These are phyloP conservation scores for Etheostoma perlongum DNA, from an alignment of 2,797 vertebrate genomes.

Conservation along the genomic window DNA sequence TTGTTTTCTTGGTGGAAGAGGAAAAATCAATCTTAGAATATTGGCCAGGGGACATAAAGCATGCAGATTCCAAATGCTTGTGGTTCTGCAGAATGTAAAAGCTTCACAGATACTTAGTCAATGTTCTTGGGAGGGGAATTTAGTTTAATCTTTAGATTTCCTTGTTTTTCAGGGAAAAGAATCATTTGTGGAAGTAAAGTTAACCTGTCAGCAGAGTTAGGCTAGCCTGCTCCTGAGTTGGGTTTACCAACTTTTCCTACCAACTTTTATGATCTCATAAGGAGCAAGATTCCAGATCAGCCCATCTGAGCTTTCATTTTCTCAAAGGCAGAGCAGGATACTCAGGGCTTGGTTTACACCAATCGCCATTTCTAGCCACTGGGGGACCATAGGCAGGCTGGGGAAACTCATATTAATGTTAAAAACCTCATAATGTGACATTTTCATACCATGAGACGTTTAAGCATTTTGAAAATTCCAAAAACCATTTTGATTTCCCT, in stretches of 20 bases:
- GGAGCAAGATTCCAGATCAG: too few species aligned
- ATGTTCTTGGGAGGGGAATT: constrained; percentile 50
- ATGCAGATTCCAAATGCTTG: constrained; percentile 71
- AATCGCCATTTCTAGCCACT: too few species aligned
- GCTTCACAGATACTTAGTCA: constrained; percentile 55
- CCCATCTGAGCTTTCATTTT: too few species aligned
- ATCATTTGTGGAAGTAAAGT: constrained; percentile 42
- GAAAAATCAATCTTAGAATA: constrained; percentile 85
- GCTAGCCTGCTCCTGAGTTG: constrained; percentile 6
- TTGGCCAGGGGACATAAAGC: constrained; percentile 75
- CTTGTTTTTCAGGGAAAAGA: constrained; percentile 37
- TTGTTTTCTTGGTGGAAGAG: constrained; percentile 80
- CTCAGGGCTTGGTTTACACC: too few species aligned
- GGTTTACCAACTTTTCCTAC: neutral
- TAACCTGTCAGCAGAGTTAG: constrained; percentile 29
- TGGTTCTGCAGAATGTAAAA: constrained; percentile 60
- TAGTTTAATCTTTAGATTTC: constrained; percentile 59
- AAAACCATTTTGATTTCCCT: constrained; percentile 37
- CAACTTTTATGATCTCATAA: too few species aligned
- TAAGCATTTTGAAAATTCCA: constrained; percentile 47
- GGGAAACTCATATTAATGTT: too few species aligned
- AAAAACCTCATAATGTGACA: too few species aligned
- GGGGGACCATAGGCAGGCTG: too few species aligned
- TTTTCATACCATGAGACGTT: too few species aligned
- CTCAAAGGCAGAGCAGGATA: too few species aligned